Evolutionary conservation across 2,797 vertebrate species (phyloP), one percentile per base, ranked within the genome.

Genomic region (Sebastes hubbsi): DNA sequence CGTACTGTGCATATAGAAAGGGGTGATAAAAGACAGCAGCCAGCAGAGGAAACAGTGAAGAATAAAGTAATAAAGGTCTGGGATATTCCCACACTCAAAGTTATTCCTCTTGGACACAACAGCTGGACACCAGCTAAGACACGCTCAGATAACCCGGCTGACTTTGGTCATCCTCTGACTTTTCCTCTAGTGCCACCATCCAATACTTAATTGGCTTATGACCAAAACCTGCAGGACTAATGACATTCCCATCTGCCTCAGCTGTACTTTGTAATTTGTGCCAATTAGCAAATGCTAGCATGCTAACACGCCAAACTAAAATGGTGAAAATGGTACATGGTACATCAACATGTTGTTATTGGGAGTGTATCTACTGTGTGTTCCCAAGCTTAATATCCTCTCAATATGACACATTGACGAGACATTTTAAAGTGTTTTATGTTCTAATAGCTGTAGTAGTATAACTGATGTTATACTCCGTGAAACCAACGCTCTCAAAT

Each of bases 21-120:
- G 3, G 13, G 46, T 63, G 61, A 80, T 88, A 84, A 83, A 86
- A 80, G 54, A 77, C 61, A 65, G 55, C 22, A 34, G 80, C 75
- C 60, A 67, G 11, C 27, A 30, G 56, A 85, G 67, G 72, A 79
- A 79, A 75, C 12, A 4, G 11, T 55, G 14, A 59, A 75, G 18
- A 62, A 82, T 56, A 61, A 46, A 75, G 14, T 55, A 8, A 72
- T 85, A 74, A 83, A 86, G 71, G 24, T 77, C 62, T 32, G 36
- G 61, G 52, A 69, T 77, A 70, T 89, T 90, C 74, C 70, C 74
- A 82, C 72, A 81, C 20, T 5, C 6, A 2, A 24, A 13, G 34
- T 54, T 75, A 80, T 81, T 80, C 54, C 70, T 84, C 66, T 54
- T 59, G 42, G 62, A n/a, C 20, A 27, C 34, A 67, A 25, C 54